Evolutionary conservation across 1,140 invertebrate genomes (phyloP), one percentile per base, ranked within the genome.

Genomic region (Periplaneta americana): DNA sequence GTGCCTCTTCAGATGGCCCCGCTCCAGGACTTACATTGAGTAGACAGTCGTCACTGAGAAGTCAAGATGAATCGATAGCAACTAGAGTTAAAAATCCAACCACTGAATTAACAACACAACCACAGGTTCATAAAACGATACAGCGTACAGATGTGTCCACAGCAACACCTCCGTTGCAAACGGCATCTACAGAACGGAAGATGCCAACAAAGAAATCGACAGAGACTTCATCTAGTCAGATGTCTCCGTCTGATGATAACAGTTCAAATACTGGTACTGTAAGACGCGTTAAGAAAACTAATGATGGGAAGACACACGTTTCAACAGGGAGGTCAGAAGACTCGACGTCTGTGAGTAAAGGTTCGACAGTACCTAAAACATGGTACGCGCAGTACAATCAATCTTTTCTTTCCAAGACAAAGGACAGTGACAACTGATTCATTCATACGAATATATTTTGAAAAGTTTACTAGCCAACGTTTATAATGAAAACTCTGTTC

Each of bases 311-410:
- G 22, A 22, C 39, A 18, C 39, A 66, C 6, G 22, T 28, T n/a
- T 3, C 48, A 28, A 66, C n/a, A n/a, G n/a, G n/a, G n/a, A n/a
- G n/a, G n/a, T n/a, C n/a, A n/a, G n/a, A n/a, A n/a, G n/a, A n/a
- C 22, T 66, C 48, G n/a, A n/a, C 22, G 6, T 15, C 39, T 5
- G 17, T 15, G 39, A 48, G 17, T 48, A 48, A 48, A 28, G 11
- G 22, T n/a, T 66, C n/a, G 22, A 66, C 22, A n/a, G 48, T 66
- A 28, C n/a, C 48, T 35, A 82, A 82, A 28, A 74, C 79, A 17
- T 83, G 83, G 83, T 83, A 83, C 66, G 82, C 82, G 15, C 83
- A 83, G 66, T 83, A 83, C 82, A 83, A 80, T 34, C 83, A 83
- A 74, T 82, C 82, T 6, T 83, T 83, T 74, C 82, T 83, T 35